Evolutionary conservation across 1,140 invertebrate genomes (phyloP).

Genomic region (Hylyphantes graminicola): DNA sequence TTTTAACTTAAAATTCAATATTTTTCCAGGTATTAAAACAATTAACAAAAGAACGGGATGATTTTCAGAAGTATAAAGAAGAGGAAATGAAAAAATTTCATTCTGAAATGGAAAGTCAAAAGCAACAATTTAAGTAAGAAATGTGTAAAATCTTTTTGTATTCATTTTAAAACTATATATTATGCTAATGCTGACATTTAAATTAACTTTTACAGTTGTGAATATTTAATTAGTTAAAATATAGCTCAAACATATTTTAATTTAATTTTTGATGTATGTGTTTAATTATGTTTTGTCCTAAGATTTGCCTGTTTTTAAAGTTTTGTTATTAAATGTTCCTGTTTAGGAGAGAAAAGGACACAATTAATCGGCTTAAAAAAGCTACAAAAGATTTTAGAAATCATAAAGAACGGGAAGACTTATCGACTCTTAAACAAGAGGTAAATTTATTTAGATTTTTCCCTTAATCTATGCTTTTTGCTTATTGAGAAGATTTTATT

Average conservation of each 20-base stretch:
- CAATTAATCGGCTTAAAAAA: slow-evolving; percentile 40
- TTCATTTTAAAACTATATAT: no score
- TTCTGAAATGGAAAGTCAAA: slow-evolving; percentile 15
- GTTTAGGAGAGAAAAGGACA: slow-evolving; percentile 21
- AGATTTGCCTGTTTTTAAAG: no score
- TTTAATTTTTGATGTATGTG: no score
- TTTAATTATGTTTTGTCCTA: no score
- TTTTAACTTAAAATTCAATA: not conserved
- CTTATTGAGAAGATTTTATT: not conserved
- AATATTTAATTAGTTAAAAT: no score
- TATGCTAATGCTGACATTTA: no score
- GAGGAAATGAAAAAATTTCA: slow-evolving; percentile 42
- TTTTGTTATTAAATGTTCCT: no score
- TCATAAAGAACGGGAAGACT: slow-evolving; percentile 48
- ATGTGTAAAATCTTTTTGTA: not conserved
- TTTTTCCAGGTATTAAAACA: slow-evolving; percentile 30
- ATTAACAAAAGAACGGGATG: slow-evolving; percentile 32
- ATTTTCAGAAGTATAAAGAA: slow-evolving; percentile 29
- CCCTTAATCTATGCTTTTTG: not conserved
- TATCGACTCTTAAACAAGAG: slow-evolving; percentile 23
- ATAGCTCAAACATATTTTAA: no score
- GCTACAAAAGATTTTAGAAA: slow-evolving; percentile 18
- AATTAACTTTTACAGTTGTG: no score
- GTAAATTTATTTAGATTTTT: slow-evolving; percentile 6
- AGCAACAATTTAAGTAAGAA: slow-evolving; percentile 3